Evolutionary conservation across 2,113 vertebrate genomes (phyloP), one percentile per base, ranked within the genome.

Genomic region (Thomomys bottae): DNA sequence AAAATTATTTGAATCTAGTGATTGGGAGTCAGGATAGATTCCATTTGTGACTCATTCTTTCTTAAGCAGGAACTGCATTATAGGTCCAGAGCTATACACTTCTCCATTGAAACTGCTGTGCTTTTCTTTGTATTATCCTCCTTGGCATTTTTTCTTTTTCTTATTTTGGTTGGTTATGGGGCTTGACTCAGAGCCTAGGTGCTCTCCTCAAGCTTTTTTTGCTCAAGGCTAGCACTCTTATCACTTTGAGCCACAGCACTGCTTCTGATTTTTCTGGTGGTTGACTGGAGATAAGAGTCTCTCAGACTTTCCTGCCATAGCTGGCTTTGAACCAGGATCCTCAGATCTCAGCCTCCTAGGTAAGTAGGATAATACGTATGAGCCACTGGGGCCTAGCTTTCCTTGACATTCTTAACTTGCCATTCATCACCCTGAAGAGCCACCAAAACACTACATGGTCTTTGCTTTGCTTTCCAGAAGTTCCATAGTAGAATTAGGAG

Each of bases 1-100:
- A 82, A 72, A 81, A 75, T 73, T n/a, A 92, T 87, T 93, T 95
- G 91, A 94, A 81, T 92, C 57, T 84, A 92, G 82, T 40, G 59
- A 36, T 87, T 66, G 42, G 83, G 79, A 84, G 14, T 4, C 54
- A 49, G 79, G 88, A 82, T 71, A 78, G 68, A 45, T 80, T 87
- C 73, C 32, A 0, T 85, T 17, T 59, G 68, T 72, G 90, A 92
- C 32, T 81, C 36, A 72, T 5, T 63, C n/a, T 59, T 73, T 67
- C 45, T 64, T 8, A 54, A 11, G 76, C 11, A 63, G 64, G 45
- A 70, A 77, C 67, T 30, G 28, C 84, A 42, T 38, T 54, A 4
- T 5, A 73, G 49, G 57, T 77, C 15, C 78, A 24, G 17, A 80
- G 71, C 49, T 24, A 54, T 2, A 34, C 49, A 6, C 10, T 92